Evolutionary conservation across 2,888 invertebrate genomes (phyloP).

Genomic region (Phoenoteleia sp.): DNA sequence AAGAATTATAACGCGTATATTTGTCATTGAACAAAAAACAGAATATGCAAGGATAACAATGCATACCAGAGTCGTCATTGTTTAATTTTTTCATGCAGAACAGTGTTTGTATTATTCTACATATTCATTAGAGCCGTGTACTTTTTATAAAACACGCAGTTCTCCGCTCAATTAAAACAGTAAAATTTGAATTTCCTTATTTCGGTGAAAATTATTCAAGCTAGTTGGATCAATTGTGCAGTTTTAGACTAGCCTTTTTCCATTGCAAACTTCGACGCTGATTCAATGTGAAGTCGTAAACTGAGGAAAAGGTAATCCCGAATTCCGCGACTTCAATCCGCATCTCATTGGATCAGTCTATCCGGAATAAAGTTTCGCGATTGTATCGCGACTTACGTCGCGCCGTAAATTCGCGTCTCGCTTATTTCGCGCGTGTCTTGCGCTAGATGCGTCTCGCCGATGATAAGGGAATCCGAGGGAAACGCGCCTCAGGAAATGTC

Average conservation of each 20-base stretch:
- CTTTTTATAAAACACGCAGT: no score
- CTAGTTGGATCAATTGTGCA: not conserved
- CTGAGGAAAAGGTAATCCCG: slow-evolving; percentile 29
- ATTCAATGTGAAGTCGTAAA: slow-evolving; percentile 30
- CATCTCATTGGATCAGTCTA: slow-evolving; percentile 54
- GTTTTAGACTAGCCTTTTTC: not conserved
- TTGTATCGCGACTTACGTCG: slow-evolving; percentile 64
- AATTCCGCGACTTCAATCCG: slow-evolving; percentile 33
- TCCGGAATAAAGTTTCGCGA: slow-evolving; percentile 52
- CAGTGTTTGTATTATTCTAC: no score
- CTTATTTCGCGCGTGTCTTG: slow-evolving; percentile 56
- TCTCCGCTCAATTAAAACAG: no score
- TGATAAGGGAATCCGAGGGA: slow-evolving; percentile 58
- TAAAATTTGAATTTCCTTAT: no score
- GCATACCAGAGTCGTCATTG: no score
- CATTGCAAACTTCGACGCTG: slow-evolving; percentile 8
- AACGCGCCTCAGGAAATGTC: no score
- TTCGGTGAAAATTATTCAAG: not conserved
- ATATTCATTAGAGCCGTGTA: no score
- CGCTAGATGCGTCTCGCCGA: slow-evolving; percentile 64
- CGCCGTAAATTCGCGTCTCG: slow-evolving; percentile 74
- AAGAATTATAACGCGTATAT: no score
- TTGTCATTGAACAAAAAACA: no score
- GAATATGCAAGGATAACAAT: no score
- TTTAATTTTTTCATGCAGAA: no score